Evolutionary conservation across 2,113 vertebrate species (phyloP).

Genomic region (Lagopus muta): DNA sequence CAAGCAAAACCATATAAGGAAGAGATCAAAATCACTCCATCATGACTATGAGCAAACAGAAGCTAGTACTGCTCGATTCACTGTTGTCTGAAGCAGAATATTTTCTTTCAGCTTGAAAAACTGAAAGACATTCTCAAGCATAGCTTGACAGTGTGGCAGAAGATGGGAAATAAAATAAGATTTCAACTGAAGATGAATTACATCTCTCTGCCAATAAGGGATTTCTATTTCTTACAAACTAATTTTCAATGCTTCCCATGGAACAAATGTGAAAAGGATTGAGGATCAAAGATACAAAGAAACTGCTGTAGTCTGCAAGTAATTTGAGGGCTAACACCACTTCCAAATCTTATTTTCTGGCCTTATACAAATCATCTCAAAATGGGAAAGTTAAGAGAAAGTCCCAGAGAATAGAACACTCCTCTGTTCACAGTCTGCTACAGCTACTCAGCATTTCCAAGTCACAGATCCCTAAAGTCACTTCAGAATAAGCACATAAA

Average conservation of each 20-base stretch:
- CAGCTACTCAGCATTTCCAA: neutral
- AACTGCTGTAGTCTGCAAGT: neutral
- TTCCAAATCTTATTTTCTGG: neutral
- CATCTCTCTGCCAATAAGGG: neutral
- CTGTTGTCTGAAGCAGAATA: neutral
- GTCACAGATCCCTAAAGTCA: neutral
- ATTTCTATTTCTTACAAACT: neutral
- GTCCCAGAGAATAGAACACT: neutral
- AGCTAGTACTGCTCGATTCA: neutral
- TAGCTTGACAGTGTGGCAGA: neutral
- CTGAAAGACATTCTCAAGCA: neutral
- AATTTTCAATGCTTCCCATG: neutral
- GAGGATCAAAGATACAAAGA: neutral
- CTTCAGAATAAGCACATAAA: neutral
- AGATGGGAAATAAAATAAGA: neutral
- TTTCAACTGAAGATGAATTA: neutral
- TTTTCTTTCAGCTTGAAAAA: neutral
- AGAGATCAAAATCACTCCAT: constrained; percentile 2
- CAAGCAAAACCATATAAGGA: neutral
- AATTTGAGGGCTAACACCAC: neutral
- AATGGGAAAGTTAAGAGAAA: neutral
- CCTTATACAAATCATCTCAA: neutral
- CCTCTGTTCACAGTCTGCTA: neutral
- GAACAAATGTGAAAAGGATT: neutral
- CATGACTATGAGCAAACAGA: neutral